Evolutionary conservation across 1,140 invertebrate species (phyloP).

Genomic region (Mya arenaria): DNA sequence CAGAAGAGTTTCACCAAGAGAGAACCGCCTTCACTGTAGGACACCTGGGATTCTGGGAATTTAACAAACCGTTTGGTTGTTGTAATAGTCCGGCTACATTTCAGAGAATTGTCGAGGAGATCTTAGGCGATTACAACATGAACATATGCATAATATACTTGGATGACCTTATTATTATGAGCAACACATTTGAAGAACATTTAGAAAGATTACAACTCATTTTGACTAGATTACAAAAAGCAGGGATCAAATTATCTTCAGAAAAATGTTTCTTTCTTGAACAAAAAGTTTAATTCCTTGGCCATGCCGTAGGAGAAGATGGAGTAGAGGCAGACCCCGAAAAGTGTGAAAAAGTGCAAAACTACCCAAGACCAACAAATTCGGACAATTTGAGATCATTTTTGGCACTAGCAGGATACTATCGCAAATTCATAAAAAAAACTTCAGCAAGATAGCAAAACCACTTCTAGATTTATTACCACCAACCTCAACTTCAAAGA

Average conservation of each 20-base stretch:
- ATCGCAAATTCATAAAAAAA: conserved; percentile 6
- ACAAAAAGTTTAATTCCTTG: background rate
- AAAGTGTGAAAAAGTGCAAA: background rate
- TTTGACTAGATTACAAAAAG: background rate
- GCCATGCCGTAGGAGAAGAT: conserved; percentile 11
- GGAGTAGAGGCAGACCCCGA: background rate
- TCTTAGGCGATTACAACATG: too few relatives aligned
- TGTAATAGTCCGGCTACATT: too few relatives aligned
- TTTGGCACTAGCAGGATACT: background rate
- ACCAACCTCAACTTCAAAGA: background rate
- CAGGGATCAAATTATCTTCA: background rate
- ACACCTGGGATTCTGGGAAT: too few relatives aligned
- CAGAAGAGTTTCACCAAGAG: too few relatives aligned
- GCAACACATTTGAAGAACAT: too few relatives aligned
- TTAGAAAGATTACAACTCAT: too few relatives aligned
- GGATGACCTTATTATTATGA: too few relatives aligned
- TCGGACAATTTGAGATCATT: background rate
- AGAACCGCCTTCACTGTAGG: too few relatives aligned
- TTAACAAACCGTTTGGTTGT: too few relatives aligned
- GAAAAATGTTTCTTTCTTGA: conserved; percentile 5
- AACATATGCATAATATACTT: too few relatives aligned
- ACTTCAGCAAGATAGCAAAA: background rate
- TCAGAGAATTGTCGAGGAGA: too few relatives aligned
- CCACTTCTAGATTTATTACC: background rate
- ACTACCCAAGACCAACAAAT: background rate